Conservation (phyloP, 2,888 invertebrate species). For the Ormyrus rosae region DNA sequence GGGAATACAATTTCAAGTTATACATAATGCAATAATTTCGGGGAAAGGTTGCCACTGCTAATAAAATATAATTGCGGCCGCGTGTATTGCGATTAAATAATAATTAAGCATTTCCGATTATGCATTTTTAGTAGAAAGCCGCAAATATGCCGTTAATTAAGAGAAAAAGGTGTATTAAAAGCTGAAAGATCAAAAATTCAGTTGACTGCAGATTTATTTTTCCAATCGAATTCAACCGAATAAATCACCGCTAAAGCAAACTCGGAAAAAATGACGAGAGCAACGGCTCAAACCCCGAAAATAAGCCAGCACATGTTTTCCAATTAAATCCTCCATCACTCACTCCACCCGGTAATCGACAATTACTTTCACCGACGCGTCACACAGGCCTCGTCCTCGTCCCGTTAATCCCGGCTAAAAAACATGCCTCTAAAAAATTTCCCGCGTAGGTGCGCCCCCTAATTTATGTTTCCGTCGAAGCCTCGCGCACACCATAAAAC, state of each 20-base stretch:
- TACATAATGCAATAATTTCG: slow-evolving; percentile 9
- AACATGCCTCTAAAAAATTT: slow-evolving; percentile 30
- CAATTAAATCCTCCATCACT: slow-evolving; percentile 22
- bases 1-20: neutral
- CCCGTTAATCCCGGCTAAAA: slow-evolving; percentile 19
- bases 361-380: slow-evolving; percentile 23
- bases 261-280: neutral
- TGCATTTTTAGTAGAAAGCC: too few species aligned
- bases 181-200: too few species aligned
- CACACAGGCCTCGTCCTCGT: neutral
- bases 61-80: too few species aligned
- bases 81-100: too few species aligned
- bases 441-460: slow-evolving; percentile 44
- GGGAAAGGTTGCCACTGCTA: neutral
- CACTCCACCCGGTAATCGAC: slow-evolving; percentile 25
- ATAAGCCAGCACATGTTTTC: slow-evolving; percentile 7
- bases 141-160: too few species aligned
- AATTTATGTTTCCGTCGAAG: slow-evolving; percentile 50
- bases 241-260: neutral
- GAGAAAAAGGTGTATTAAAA: too few species aligned
- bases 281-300: neutral
- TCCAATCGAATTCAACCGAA: too few species aligned
- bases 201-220: too few species aligned
- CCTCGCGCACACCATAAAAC: neutral
- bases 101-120: too few species aligned